phyloP scores from a whole-genome alignment of 2,113 vertebrate species.

The Empidonax traillii region DNA sequence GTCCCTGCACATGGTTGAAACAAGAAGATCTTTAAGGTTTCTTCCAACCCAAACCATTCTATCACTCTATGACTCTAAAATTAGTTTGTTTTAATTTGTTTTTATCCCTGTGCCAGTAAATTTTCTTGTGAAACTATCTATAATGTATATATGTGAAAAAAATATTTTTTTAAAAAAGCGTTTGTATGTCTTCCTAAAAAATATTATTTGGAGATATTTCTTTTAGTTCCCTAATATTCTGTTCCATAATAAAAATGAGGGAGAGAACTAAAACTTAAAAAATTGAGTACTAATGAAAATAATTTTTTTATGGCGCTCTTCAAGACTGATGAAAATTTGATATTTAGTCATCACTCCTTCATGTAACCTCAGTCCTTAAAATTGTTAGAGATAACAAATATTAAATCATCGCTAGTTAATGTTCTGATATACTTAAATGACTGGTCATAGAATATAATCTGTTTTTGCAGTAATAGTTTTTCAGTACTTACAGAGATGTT shows the following conservation, averaged over 20 bases:
- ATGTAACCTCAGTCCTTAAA: not conserved
- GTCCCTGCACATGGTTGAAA: not conserved
- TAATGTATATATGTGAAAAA: not conserved
- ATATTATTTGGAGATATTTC: not conserved
- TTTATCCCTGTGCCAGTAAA: not conserved
- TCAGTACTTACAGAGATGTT: fast-evolving
- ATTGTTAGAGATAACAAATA: not conserved
- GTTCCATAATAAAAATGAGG: not conserved
- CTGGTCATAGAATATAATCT: not conserved
- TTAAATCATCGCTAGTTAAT: not conserved
- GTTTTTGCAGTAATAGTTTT: not conserved
- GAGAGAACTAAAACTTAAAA: not conserved
- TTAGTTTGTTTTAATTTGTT: not conserved
- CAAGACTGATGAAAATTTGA: not conserved
- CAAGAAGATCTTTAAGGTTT: not conserved
- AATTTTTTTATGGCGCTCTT: not conserved
- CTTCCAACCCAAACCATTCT: not conserved
- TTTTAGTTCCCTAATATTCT: not conserved
- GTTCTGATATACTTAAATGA: not conserved
- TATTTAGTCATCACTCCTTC: not conserved
- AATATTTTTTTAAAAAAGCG: not conserved
- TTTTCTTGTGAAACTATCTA: not conserved
- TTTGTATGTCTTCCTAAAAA: not conserved
- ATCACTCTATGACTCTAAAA: not conserved
- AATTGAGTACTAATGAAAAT: not conserved